A percentile compares a stretch with the other conserved stretches of the same genome.
phyloP scores from a whole-genome alignment of 2,797 vertebrate genomes.

The Micropoecilia bifurca region DNA sequence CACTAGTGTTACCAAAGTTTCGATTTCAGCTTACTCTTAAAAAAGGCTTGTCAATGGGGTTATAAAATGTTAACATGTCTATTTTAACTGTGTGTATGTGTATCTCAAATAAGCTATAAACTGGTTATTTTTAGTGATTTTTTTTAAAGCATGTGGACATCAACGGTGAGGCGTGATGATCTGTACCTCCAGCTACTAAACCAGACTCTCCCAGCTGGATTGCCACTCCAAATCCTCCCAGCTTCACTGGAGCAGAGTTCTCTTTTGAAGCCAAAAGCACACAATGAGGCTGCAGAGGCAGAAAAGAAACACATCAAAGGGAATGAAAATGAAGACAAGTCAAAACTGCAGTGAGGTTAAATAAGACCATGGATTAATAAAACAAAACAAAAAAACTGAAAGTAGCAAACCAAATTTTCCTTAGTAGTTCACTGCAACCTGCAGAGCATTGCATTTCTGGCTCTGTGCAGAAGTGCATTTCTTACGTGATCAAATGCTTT shows the following conservation, averaged over 20 bases:
- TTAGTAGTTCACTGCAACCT: not conserved
- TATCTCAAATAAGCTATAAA: not conserved
- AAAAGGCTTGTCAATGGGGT: not conserved
- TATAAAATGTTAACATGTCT: not conserved
- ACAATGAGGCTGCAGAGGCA: constrained; percentile 90
- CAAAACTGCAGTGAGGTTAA: not conserved
- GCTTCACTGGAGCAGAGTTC: constrained; percentile 97
- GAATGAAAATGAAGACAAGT: not conserved
- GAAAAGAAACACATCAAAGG: not conserved
- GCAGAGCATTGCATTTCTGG: constrained; percentile 18
- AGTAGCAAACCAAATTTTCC: not conserved
- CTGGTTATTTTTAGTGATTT: too few relatives aligned
- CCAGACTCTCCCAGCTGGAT: constrained; percentile 98
- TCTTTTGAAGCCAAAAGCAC: constrained; percentile 97
- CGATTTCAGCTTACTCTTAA: not conserved
- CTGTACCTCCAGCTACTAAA: constrained; percentile 95
- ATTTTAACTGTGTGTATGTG: not conserved
- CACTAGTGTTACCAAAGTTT: not conserved
- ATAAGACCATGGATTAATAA: not conserved
- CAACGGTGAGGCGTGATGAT: not conserved
- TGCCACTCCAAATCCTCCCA: constrained; percentile 97
- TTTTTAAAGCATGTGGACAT: not conserved
- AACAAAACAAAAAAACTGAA: not conserved
- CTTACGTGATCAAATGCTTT: not conserved
- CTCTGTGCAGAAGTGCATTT: constrained; percentile 43